Conservation (phyloP, 2,888 invertebrate genomes). For the Coleophora deauratella region DNA sequence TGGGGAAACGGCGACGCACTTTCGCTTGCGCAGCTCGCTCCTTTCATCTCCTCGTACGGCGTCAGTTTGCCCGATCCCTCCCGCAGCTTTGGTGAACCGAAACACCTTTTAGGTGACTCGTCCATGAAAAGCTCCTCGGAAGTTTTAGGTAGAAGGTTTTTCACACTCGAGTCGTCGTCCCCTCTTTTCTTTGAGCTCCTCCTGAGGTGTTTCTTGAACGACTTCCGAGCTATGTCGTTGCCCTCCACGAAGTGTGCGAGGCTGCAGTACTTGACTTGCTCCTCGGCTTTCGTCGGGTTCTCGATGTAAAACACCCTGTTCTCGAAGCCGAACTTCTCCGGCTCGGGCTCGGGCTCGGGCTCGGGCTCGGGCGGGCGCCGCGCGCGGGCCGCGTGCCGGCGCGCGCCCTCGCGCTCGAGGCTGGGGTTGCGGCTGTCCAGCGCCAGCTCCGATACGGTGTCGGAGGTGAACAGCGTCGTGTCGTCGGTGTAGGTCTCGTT, state of each 20-base stretch:
- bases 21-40: constrained; percentile 5
- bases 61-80: background rate
- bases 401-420: constrained; percentile 64
- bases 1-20: constrained; percentile 66
- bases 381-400: constrained; percentile 15
- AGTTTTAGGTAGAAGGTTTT: constrained; percentile 48
- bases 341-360: constrained; percentile 56
- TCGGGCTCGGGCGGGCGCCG: constrained; percentile 70
- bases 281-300: constrained; percentile 63
- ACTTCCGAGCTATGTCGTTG: constrained; percentile 85
- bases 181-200: constrained; percentile 61
- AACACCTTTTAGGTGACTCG: constrained; percentile 14
- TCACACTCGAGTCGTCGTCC: constrained; percentile 40
- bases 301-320: constrained; percentile 80
- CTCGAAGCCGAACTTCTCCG: constrained; percentile 80
- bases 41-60: too few relatives aligned
- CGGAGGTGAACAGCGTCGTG: constrained; percentile 78
- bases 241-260: constrained; percentile 88
- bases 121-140: constrained; percentile 36
- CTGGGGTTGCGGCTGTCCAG: constrained; percentile 70
- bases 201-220: constrained; percentile 75
- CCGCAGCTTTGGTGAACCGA: constrained; percentile 8
- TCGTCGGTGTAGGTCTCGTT: constrained; percentile 82
- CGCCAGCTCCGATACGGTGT: constrained; percentile 65
- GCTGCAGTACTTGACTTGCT: constrained; percentile 82